phyloP scores from a whole-genome alignment of 2,888 invertebrate genomes.

The Lutraria lutraria region DNA sequence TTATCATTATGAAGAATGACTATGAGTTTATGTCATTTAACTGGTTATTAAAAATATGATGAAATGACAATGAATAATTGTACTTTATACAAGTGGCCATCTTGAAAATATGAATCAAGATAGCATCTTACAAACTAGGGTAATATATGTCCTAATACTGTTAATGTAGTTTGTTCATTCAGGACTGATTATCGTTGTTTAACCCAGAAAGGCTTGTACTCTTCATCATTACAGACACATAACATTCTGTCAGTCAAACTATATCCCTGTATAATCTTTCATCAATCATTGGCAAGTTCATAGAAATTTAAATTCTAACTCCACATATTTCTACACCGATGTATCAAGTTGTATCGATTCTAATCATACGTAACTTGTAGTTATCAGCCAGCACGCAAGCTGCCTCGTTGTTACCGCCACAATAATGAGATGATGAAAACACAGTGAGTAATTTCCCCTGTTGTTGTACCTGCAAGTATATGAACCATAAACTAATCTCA shows the following conservation, averaged over 20 bases:
- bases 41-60: not conserved
- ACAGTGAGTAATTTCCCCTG: constrained; percentile 91
- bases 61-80: not conserved
- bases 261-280: not conserved
- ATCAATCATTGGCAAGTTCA: not conserved
- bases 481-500: not conserved
- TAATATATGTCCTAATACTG: not conserved
- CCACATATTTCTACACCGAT: not conserved
- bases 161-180: not conserved
- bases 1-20: not conserved
- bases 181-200: not conserved
- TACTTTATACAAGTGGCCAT: too few species aligned
- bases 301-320: not conserved
- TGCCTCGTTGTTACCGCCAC: constrained; percentile 91
- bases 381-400: constrained; percentile 91
- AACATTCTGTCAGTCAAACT: not conserved
- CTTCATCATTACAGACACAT: not conserved
- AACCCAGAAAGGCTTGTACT: not conserved
- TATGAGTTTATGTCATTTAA: not conserved
- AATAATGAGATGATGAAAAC: constrained; percentile 92
- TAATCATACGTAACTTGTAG: constrained; percentile 90
- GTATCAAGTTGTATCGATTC: constrained; percentile 88
- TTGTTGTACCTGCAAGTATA: constrained; percentile 89
- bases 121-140: not conserved
- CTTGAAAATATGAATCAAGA: not conserved